phyloP scores from a whole-genome alignment of 1,140 invertebrate genomes.

The Lasioglossum albipes region DNA sequence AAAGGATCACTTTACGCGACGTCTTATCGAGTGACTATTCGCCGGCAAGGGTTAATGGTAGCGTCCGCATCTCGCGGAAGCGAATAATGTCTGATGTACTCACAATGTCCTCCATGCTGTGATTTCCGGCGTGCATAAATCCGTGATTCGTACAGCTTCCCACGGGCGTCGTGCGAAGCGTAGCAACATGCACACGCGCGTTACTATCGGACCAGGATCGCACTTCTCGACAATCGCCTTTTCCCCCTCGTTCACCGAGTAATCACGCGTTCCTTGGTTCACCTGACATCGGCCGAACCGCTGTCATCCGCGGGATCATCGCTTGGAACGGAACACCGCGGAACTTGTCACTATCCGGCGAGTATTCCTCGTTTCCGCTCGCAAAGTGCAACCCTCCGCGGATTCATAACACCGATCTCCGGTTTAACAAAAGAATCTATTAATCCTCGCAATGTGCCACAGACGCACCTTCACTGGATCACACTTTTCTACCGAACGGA shows the following conservation, averaged over 20 bases:
- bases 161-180: slow-evolving; percentile 48
- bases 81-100: slow-evolving; percentile 58
- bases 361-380: not conserved
- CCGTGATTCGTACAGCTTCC: slow-evolving; percentile 54
- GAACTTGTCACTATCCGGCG: not conserved
- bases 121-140: slow-evolving; percentile 66
- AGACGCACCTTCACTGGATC: not conserved
- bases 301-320: slow-evolving; percentile 1
- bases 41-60: not conserved
- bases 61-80: not conserved
- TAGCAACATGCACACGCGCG: slow-evolving; percentile 21
- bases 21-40: too few species aligned
- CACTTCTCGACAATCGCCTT: slow-evolving; percentile 3
- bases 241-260: not conserved
- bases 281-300: not conserved
- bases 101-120: slow-evolving; percentile 76
- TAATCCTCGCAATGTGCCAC: not conserved
- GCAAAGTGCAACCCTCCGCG: not conserved
- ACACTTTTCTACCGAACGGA: not conserved
- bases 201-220: slow-evolving; percentile 28
- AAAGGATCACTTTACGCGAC: too few species aligned
- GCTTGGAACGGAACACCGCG: slow-evolving; percentile 1
- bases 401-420: not conserved
- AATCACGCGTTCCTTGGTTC: slow-evolving; percentile 22
- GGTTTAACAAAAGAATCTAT: not conserved